A percentile compares a stretch with the other conserved stretches of the same genome.
Evolutionary conservation across 2,888 invertebrate genomes (phyloP).

Genomic region (Watsonalla binaria): DNA sequence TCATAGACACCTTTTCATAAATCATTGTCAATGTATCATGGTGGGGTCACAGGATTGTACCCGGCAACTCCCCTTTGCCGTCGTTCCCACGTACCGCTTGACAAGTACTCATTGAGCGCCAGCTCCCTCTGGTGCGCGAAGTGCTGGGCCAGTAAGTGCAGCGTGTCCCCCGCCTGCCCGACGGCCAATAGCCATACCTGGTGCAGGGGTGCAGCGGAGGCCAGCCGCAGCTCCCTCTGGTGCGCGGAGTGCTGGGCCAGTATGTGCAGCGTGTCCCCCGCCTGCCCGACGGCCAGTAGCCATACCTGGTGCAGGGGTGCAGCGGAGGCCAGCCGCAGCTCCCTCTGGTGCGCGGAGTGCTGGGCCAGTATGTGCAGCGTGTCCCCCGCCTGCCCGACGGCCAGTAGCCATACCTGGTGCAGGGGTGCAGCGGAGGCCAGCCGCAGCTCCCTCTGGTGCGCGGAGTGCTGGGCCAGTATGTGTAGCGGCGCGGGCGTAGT

Average conservation of each 20-base stretch:
- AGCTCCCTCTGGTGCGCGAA: no score
- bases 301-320: slow-evolving; percentile 81
- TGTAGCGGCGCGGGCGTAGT: slow-evolving; percentile 80
- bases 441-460: slow-evolving; percentile 84
- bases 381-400: slow-evolving; percentile 41
- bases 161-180: slow-evolving; percentile 61
- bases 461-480: slow-evolving; percentile 81
- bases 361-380: slow-evolving; percentile 81
- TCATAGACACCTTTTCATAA: no score
- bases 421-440: slow-evolving; percentile 85
- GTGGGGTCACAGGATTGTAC: no score
- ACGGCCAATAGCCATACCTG: slow-evolving; percentile 78
- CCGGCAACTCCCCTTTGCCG: no score
- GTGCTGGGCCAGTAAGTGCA: slow-evolving; percentile 34
- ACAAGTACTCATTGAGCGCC: no score
- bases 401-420: slow-evolving; percentile 83
- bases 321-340: slow-evolving; percentile 79
- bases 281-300: slow-evolving; percentile 60
- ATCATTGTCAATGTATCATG: no score
- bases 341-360: slow-evolving; percentile 83
- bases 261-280: slow-evolving; percentile 73
- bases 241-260: no score
- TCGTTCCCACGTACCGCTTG: no score
- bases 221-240: slow-evolving; percentile 36
- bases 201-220: slow-evolving; percentile 80